Percentiles rank a stretch among this genome's conserved stretches.
These are phyloP conservation scores for Garra rufa DNA, from an alignment of 2,113 vertebrate genomes.

Conservation along the genomic window DNA sequence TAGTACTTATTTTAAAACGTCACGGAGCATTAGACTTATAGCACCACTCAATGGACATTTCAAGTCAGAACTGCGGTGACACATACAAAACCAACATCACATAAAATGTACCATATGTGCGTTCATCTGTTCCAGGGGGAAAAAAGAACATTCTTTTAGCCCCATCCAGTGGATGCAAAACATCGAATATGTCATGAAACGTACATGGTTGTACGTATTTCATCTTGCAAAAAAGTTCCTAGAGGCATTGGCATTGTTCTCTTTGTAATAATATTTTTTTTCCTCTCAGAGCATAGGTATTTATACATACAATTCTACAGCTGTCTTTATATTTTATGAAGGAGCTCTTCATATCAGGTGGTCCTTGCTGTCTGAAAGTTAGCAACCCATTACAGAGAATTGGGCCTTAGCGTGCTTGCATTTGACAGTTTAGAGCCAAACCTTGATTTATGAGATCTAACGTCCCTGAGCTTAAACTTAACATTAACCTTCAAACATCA, in stretches of 20 bases:
- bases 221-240: too few relatives aligned
- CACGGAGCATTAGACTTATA: too few relatives aligned
- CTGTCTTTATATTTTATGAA: not conserved
- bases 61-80: too few relatives aligned
- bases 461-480: constrained; percentile 25
- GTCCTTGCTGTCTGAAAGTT: not conserved
- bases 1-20: too few relatives aligned
- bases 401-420: not conserved
- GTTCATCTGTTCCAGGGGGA: too few relatives aligned
- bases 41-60: too few relatives aligned
- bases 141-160: too few relatives aligned
- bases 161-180: too few relatives aligned
- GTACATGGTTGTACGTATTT: too few relatives aligned
- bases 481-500: constrained; percentile 33
- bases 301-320: not conserved
- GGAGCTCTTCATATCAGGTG: not conserved
- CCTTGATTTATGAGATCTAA: constrained; percentile 29
- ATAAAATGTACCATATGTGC: too few relatives aligned
- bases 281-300: not conserved
- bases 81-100: too few relatives aligned
- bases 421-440: constrained; percentile 21
- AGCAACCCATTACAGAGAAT: not conserved
- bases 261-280: not conserved
- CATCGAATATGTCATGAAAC: too few relatives aligned
- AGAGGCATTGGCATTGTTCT: not conserved